Evolutionary conservation across 1,140 invertebrate genomes (phyloP).

Genomic region (Himalopsyche phryganea): DNA sequence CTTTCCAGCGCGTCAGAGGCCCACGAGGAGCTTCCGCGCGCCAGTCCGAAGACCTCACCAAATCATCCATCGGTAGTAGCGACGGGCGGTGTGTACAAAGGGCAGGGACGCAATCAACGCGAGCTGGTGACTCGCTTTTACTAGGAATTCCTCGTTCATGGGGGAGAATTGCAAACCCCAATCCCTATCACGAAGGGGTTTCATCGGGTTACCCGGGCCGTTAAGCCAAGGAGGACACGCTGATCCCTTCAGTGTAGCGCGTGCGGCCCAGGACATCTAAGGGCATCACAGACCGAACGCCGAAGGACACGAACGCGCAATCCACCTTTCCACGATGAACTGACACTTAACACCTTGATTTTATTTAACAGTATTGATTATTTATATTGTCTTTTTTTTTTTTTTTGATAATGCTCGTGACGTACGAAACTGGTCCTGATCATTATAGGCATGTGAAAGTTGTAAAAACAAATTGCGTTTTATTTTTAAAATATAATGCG

Average conservation of each 20-base stretch:
- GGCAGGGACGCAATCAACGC: constrained; percentile 84
- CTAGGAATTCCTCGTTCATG: constrained; percentile 87
- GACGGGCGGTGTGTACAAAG: constrained; percentile 89
- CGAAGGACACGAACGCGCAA: no score
- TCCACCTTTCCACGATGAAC: no score
- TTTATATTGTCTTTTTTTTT: no score
- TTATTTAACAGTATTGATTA: no score
- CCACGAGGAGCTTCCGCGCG: constrained; percentile 51
- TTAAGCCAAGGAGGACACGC: constrained; percentile 65
- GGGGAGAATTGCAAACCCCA: constrained; percentile 76
- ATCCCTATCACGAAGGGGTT: constrained; percentile 79
- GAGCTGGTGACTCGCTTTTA: constrained; percentile 81
- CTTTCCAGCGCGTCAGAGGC: constrained; percentile 58
- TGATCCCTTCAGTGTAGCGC: constrained; percentile 78
- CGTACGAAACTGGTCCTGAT: no score
- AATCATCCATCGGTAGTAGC: constrained; percentile 85
- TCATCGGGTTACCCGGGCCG: constrained; percentile 73
- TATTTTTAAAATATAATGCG: no score
- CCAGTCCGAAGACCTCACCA: constrained; percentile 73
- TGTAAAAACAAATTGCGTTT: no score
- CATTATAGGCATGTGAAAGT: no score
- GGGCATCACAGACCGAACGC: constrained; percentile 81
- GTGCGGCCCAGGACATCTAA: constrained; percentile 78
- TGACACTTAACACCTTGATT: no score
- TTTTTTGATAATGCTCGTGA: no score